These are phyloP conservation scores for Oligia latruncula DNA, from an alignment of 2,888 invertebrate genomes.

Conservation along the genomic window DNA sequence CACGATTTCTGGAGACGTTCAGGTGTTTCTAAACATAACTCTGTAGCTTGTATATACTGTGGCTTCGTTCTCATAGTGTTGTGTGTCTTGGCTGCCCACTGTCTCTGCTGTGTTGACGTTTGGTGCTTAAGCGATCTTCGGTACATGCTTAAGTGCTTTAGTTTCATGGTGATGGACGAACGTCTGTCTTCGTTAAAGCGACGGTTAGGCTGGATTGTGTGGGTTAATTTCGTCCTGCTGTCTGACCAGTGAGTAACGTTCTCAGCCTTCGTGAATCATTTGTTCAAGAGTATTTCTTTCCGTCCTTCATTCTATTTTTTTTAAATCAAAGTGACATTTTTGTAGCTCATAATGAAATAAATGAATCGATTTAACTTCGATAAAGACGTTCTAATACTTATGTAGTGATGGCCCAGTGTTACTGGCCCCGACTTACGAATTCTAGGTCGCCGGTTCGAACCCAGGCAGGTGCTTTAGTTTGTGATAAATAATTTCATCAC, in stretches of 20 bases:
- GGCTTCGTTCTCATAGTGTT: background rate
- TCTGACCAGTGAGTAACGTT: background rate
- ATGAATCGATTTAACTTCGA: background rate
- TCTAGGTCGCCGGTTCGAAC: too few species aligned
- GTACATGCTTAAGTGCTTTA: slow-evolving; percentile 36
- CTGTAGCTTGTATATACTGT: background rate
- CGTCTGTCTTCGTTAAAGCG: slow-evolving; percentile 25
- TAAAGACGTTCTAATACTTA: background rate
- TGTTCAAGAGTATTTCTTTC: background rate
- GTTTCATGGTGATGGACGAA: slow-evolving; percentile 24
- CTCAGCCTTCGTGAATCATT: too few species aligned
- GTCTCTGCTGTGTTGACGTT: slow-evolving; percentile 23
- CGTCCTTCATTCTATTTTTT: too few species aligned
- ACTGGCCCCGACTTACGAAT: too few species aligned
- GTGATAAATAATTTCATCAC: too few species aligned
- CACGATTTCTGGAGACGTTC: background rate
- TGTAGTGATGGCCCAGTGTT: too few species aligned
- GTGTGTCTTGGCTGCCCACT: slow-evolving; percentile 30
- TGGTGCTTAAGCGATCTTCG: slow-evolving; percentile 5
- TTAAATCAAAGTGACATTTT: too few species aligned
- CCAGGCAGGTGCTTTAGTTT: too few species aligned
- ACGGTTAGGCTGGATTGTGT: slow-evolving; percentile 9
- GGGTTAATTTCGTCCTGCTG: background rate
- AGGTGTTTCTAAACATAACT: background rate
- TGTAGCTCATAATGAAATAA: background rate